phyloP scores from a whole-genome alignment of 2,888 invertebrate genomes.

The Magallana nippona region DNA sequence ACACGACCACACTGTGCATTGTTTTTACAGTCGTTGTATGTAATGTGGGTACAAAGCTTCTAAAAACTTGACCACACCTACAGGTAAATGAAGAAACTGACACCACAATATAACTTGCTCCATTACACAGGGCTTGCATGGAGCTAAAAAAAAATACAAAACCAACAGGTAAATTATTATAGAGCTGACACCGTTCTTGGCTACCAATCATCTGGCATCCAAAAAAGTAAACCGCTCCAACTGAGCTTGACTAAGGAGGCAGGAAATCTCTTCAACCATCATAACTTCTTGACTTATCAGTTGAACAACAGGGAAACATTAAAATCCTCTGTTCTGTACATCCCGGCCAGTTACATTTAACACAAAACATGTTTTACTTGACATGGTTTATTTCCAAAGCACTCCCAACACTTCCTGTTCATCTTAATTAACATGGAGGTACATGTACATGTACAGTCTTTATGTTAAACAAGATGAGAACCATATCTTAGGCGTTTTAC shows the following conservation, averaged over 20 bases:
- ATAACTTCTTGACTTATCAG: constrained; percentile 26
- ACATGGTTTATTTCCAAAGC: background rate
- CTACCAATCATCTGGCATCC: background rate
- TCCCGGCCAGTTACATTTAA: background rate
- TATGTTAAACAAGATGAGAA: background rate
- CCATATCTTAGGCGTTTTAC: background rate
- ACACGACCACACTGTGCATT: background rate
- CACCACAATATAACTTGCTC: no score
- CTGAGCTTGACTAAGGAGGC: background rate
- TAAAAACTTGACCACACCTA: no score
- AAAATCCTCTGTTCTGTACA: background rate
- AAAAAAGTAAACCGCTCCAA: background rate
- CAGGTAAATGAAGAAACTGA: no score
- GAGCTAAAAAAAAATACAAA: no score
- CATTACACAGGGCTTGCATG: no score
- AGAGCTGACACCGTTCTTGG: background rate
- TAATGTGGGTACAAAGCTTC: no score
- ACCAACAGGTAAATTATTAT: background rate
- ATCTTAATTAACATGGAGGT: background rate
- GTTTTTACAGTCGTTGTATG: background rate
- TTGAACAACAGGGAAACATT: constrained; percentile 9
- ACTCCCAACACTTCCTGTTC: background rate
- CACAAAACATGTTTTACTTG: constrained; percentile 19
- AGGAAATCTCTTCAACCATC: background rate
- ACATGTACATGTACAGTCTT: no score